Conservation (phyloP, 2,888 invertebrate species). For the Apamea monoglypha region DNA sequence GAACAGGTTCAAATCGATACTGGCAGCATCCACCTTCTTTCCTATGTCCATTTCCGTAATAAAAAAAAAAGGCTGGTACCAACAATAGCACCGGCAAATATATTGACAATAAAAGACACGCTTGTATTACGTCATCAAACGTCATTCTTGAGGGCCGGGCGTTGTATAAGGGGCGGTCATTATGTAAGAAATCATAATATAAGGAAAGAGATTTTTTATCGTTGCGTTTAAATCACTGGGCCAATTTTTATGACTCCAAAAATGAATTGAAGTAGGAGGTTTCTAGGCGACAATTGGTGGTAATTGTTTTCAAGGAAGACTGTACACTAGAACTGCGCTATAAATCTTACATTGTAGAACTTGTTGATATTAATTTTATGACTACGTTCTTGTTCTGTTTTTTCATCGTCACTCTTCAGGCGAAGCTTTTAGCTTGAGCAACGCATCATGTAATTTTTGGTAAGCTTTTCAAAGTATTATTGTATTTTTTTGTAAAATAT, state of each 20-base stretch:
- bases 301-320: constrained; percentile 9
- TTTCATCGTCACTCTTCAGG: not conserved
- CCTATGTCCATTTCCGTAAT: constrained; percentile 88
- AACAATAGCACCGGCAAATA: constrained; percentile 69
- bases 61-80: constrained; percentile 84
- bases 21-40: constrained; percentile 80
- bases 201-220: not conserved
- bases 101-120: constrained; percentile 67
- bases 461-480: not conserved
- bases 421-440: not conserved
- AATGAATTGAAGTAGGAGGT: not conserved
- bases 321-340: not conserved
- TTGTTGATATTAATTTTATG: constrained; percentile 1
- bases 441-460: not conserved
- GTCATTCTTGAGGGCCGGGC: constrained; percentile 27
- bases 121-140: constrained; percentile 64
- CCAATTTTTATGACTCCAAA: not conserved
- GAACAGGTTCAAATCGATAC: constrained; percentile 84
- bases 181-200: not conserved
- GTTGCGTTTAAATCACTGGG: not conserved
- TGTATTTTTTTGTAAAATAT: too few relatives aligned
- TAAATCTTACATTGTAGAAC: constrained; percentile 3
- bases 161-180: constrained; percentile 38
- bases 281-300: not conserved
- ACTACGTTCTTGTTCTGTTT: not conserved